These are phyloP conservation scores for Drosophila infuscata DNA, from an alignment of 2,888 invertebrate species.

Conservation along the genomic window DNA sequence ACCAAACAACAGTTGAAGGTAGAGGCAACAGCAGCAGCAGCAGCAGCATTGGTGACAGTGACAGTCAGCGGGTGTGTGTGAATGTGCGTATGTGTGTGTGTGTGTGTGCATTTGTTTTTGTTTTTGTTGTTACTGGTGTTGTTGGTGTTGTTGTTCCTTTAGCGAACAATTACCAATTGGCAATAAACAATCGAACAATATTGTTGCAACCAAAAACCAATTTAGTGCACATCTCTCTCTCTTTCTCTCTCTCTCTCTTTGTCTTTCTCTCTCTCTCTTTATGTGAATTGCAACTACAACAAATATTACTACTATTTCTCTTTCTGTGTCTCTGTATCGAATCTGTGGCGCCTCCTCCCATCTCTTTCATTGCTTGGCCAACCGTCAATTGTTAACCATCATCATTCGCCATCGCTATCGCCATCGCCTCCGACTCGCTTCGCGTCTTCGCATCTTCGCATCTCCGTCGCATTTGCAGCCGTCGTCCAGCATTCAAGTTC, in stretches of 20 bases:
- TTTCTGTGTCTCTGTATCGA: constrained; percentile 5
- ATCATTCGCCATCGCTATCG: not conserved
- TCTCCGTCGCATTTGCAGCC: constrained; percentile 14
- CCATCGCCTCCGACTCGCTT: not conserved
- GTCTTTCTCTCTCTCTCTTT: not conserved
- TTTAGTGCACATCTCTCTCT: constrained; percentile 23
- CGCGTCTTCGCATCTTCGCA: not conserved
- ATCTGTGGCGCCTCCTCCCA: constrained; percentile 4
- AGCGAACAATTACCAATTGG: constrained; percentile 26
- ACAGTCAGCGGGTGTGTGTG: constrained; percentile 33
- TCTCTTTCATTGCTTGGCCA: constrained; percentile 13
- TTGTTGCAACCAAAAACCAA: constrained; percentile 42
- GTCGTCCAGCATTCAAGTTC: constrained; percentile 40
- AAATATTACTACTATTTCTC: constrained; percentile 10
- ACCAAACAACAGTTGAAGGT: constrained; percentile 68
- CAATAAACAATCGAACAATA: constrained; percentile 55
- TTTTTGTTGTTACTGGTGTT: constrained; percentile 22
- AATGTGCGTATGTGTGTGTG: constrained; percentile 13
- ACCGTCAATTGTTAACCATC: constrained; percentile 6
- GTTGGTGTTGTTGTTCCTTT: constrained; percentile 1
- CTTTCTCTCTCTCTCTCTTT: not conserved
- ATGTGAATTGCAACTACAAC: not conserved
- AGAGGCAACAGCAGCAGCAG: constrained; percentile 37
- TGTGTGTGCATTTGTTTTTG: constrained; percentile 28
- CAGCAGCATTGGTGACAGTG: constrained; percentile 39